Base-by-base conservation (phyloP, 2,888 invertebrate species). In the Cheilosia vulpina region DNA sequence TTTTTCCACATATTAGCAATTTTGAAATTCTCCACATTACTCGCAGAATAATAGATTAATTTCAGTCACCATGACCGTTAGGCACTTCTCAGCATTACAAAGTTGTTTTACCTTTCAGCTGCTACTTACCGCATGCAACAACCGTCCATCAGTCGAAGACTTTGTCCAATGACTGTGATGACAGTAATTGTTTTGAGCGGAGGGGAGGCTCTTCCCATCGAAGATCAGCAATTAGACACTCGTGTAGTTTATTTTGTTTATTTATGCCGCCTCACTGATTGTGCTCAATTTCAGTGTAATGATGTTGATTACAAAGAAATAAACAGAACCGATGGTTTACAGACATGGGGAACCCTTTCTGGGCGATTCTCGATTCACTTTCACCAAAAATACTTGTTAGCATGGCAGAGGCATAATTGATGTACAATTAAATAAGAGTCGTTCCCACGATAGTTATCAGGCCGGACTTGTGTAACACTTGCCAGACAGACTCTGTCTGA, bases 11-110 rank as follows among this genome's bases (percentile, higher is more conserved):
- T 66, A 71, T 72, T 57, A 84, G 73, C 69, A 79, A 84, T 84
- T 79, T 79, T 58, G 53, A 66, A 79, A 79, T 79, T 84, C 79
- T 66, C 71, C 19, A 45, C n/a, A 60, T 60, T 19, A 15, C 53
- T 21, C 24, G 15, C 17, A n/a, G 24, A 53, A 60, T 58, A 68
- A 83, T 73, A 69, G 73, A 72, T 84, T 75, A 66, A 62, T 75
- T 84, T 63, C 71, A 84, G 80, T 84, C 75, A 79, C 71, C 75
- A 84, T 84, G 79, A 79, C 79, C 84, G 75, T 76, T 76, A 76
- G 71, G 41, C 75, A 60, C 75, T 9, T 47, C 2, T 45, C 17
- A 1, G 45, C 62, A 71, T 78, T 66, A 68, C 72, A 66, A 50
- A 73, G 58, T 58, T 68, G 5, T 57, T 65, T 81, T 71, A 24